phyloP scores from a whole-genome alignment of 2,113 vertebrate genomes.

The Cyanistes caeruleus region DNA sequence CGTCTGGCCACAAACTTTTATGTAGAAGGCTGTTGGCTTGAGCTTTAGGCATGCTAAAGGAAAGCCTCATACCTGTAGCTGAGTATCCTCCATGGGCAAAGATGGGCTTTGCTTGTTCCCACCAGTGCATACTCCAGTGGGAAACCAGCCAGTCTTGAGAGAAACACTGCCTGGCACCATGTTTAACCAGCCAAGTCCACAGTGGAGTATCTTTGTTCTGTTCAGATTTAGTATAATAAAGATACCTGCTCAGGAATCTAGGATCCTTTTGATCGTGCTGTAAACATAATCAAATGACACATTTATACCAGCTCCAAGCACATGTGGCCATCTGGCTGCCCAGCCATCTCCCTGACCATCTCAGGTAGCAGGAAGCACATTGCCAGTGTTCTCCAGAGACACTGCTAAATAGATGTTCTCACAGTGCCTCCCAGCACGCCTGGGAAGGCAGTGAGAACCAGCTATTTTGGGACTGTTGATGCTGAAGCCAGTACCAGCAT shows the following conservation, averaged over 20 bases:
- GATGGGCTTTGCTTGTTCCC: background rate
- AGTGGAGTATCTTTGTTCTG: background rate
- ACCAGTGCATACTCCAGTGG: background rate
- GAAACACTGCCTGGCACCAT: background rate
- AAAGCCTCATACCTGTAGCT: background rate
- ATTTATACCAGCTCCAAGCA: background rate
- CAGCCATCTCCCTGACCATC: background rate
- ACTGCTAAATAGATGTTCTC: background rate
- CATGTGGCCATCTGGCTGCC: background rate
- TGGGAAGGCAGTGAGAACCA: background rate
- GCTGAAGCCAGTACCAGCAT: background rate
- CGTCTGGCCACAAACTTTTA: background rate
- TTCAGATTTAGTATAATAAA: background rate
- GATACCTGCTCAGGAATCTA: background rate
- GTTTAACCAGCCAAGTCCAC: background rate
- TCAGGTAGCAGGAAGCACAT: background rate
- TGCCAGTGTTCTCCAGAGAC: background rate
- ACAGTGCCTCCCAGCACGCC: background rate
- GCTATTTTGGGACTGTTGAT: background rate
- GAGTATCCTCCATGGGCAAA: background rate
- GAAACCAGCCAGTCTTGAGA: background rate
- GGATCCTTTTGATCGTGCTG: background rate
- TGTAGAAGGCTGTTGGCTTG: background rate
- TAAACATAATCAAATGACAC: conserved; percentile 5
- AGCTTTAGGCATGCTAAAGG: background rate